Evolutionary conservation across 2,888 invertebrate species (phyloP), one percentile per base, ranked within the genome.

Genomic region (Ceramica pisi): DNA sequence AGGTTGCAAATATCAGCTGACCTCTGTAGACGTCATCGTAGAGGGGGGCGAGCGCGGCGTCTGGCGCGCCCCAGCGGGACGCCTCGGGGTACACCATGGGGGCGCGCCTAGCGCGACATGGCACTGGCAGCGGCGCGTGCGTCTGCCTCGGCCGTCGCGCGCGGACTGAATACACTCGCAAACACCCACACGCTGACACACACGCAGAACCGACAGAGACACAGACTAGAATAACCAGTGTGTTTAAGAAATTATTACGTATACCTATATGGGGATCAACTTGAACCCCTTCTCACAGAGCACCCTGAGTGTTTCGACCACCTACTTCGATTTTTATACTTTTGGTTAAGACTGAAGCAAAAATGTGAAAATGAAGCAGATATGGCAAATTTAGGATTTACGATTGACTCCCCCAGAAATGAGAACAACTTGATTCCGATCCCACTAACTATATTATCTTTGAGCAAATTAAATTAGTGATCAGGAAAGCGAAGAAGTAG

Each of bases 21-120:
- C 97, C 97, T 95, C 97, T 93, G 93, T 97, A 97, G 90, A 97
- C 96, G 95, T 97, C 97, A 91, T 97, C 97, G 96, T 97, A 97
- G 92, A 97, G 96, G 92, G 97, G 97, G 88, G 97, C 96, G 95
- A 97, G 96, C 86, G 97, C 96, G 88, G 96, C 94, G 92, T 97
- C 96, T 95, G 96, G 96, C 95, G 95, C 97, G 96, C 95, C 96
- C 96, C 96, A 96, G 91, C 96, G 95, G 92, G 95, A 91, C 88
- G 97, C 95, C 94, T 97, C 97, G 87, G 97, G 97, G 93, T 97
- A 97, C 91, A 97, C 97, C 97, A 97, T 97, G 93, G 92, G 90
- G 91, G 91, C 92, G 92, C 91, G 91, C 90, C 91, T 92, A 93
- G 90, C 92, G 92, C 90, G 86, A 89, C 93, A 92, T 93, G 89